Conservation (phyloP, 2,113 vertebrate genomes). For the Tetrao urogallus region DNA sequence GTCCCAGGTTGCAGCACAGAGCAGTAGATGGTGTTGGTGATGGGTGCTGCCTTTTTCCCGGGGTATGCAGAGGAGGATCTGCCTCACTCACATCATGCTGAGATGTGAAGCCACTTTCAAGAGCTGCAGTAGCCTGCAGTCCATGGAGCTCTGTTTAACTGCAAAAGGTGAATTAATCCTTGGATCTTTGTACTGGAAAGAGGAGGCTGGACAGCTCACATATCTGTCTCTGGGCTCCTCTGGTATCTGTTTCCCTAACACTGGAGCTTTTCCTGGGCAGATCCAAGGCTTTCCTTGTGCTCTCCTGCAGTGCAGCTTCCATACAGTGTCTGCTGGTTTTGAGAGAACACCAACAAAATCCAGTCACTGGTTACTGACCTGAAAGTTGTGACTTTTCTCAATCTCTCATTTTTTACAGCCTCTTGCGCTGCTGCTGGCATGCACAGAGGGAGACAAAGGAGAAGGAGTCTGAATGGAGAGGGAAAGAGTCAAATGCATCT, state of each 20-base stretch:
- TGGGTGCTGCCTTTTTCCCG: background rate
- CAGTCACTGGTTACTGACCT: background rate
- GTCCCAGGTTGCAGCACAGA: background rate
- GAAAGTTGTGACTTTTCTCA: background rate
- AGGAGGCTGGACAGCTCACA: background rate
- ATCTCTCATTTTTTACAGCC: background rate
- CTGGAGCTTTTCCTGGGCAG: background rate
- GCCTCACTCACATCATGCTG: accelerated
- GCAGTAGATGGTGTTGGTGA: background rate
- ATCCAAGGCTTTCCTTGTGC: background rate
- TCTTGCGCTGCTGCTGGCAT: accelerated
- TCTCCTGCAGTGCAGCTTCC: background rate
- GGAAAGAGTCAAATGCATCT: background rate
- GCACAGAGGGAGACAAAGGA: background rate
- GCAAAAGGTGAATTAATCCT: background rate
- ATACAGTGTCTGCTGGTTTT: background rate
- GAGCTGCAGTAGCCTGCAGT: background rate
- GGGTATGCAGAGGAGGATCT: background rate
- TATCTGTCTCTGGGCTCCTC: background rate
- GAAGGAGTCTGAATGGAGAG: accelerated
- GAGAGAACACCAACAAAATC: background rate
- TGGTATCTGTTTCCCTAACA: background rate
- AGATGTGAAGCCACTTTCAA: background rate
- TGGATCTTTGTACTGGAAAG: background rate
- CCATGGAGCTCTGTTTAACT: background rate